Evolutionary conservation across 2,888 invertebrate species (phyloP).

Genomic region (Drosophila borealis): DNA sequence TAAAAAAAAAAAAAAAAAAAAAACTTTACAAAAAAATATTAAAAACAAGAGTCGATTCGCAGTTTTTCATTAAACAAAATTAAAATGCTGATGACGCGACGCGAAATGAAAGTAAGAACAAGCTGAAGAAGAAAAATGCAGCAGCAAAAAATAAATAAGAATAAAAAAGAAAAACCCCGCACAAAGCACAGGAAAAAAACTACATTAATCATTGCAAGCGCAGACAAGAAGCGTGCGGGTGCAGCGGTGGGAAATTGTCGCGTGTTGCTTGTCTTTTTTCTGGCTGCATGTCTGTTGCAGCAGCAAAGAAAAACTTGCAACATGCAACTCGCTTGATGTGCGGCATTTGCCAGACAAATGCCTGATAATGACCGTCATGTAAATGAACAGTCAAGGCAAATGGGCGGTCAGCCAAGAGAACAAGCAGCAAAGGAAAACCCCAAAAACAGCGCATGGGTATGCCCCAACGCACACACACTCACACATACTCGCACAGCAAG

Average conservation of each 20-base stretch:
- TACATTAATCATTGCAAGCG: slow-evolving; percentile 77
- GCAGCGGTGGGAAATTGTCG: slow-evolving; percentile 61
- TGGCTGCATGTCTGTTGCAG: slow-evolving; percentile 35
- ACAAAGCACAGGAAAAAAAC: slow-evolving; percentile 42
- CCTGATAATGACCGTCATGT: slow-evolving; percentile 68
- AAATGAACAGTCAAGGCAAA: slow-evolving; percentile 35
- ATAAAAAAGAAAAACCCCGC: slow-evolving; percentile 4
- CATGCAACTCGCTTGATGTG: slow-evolving; percentile 46
- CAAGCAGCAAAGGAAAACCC: slow-evolving; percentile 5
- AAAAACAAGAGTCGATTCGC: slow-evolving; percentile 33
- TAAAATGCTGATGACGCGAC: slow-evolving; percentile 75
- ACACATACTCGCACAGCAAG: slow-evolving; percentile 1
- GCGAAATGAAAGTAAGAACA: slow-evolving; percentile 17
- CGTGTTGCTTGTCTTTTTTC: slow-evolving; percentile 44
- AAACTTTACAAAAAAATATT: not conserved
- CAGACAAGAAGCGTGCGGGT: slow-evolving; percentile 45
- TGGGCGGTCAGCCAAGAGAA: slow-evolving; percentile 27
- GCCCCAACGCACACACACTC: slow-evolving; percentile 28
- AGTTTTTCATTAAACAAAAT: slow-evolving; percentile 78
- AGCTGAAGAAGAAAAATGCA: slow-evolving; percentile 29
- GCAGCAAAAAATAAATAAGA: slow-evolving; percentile 19
- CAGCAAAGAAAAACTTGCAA: slow-evolving; percentile 21
- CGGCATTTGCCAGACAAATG: slow-evolving; percentile 54
- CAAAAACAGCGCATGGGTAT: slow-evolving; percentile 46
- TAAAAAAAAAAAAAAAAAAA: slow-evolving; percentile 16